These are phyloP conservation scores for Drosophila ananassae DNA, from an alignment of 1,140 invertebrate genomes.

Conservation along the genomic window DNA sequence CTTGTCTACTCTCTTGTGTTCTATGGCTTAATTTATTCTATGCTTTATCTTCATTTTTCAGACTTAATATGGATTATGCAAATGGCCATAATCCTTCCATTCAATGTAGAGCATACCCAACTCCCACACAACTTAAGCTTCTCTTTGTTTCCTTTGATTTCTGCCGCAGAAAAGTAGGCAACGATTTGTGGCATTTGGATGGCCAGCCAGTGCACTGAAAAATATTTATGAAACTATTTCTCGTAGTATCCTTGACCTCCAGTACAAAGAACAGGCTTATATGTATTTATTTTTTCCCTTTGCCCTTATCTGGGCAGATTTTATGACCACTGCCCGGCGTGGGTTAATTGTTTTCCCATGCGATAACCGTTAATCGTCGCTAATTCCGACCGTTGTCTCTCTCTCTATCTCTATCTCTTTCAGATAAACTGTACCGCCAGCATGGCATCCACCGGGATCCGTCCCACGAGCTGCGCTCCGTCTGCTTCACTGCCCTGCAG, in stretches of 20 bases:
- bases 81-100: neutral
- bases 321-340: conserved; percentile 10
- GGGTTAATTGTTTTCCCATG: conserved; percentile 22
- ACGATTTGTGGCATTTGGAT: conserved; percentile 20
- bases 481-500: conserved; percentile 92
- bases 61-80: conserved; percentile 1
- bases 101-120: conserved; percentile 9
- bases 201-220: neutral
- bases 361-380: conserved; percentile 38
- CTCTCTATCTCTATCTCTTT: conserved; percentile 5
- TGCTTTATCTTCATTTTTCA: neutral
- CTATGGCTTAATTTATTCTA: neutral
- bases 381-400: conserved; percentile 35
- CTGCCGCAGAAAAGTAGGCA: conserved; percentile 53
- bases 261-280: neutral
- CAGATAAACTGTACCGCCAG: conserved; percentile 93
- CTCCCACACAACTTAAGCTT: neutral
- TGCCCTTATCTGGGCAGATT: conserved; percentile 22
- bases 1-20: neutral
- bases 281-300: neutral
- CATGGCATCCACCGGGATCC: conserved; percentile 91
- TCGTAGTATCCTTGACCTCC: neutral
- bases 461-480: conserved; percentile 92
- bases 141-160: conserved; percentile 20
- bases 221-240: neutral